phyloP scores from a whole-genome alignment of 2,797 vertebrate genomes.

The Zenarchopterus dispar region DNA sequence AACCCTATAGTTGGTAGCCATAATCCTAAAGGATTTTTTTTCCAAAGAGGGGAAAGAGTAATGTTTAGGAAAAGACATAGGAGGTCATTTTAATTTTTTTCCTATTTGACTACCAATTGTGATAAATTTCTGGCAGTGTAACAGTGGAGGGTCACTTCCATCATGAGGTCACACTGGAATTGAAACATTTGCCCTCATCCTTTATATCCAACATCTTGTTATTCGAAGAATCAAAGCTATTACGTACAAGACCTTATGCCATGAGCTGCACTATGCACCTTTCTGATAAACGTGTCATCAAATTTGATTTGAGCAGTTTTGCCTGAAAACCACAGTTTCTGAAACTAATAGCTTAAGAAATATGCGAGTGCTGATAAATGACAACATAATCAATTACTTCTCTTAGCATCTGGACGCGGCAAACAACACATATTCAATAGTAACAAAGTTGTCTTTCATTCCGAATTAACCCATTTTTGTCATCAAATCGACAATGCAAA shows the following conservation, averaged over 20 bases:
- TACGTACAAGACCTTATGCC: neutral
- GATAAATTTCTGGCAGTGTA: neutral
- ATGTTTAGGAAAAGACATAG: no score
- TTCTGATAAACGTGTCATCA: constrained; percentile 6
- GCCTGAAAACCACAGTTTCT: constrained; percentile 10
- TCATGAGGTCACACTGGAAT: neutral
- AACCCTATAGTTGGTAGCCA: no score
- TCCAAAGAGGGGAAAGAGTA: no score
- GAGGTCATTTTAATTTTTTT: no score
- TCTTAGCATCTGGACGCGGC: constrained; percentile 1
- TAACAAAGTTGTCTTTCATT: constrained; percentile 34
- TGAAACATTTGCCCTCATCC: neutral
- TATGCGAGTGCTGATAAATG: neutral
- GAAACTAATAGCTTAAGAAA: constrained; percentile 9
- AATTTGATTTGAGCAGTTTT: constrained; percentile 15
- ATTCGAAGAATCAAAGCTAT: constrained; percentile 1
- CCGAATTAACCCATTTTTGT: constrained; percentile 50
- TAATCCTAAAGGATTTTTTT: no score
- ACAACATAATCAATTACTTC: neutral
- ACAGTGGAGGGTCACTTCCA: neutral
- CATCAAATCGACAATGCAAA: constrained; percentile 58
- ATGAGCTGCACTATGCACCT: neutral
- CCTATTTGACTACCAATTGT: neutral
- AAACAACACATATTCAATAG: constrained; percentile 32
- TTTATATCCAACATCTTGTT: neutral